Percentiles rank a stretch among this genome's conserved stretches.
Conservation (phyloP, 2,113 vertebrate species). For the Chascanopsetta lugubris region DNA sequence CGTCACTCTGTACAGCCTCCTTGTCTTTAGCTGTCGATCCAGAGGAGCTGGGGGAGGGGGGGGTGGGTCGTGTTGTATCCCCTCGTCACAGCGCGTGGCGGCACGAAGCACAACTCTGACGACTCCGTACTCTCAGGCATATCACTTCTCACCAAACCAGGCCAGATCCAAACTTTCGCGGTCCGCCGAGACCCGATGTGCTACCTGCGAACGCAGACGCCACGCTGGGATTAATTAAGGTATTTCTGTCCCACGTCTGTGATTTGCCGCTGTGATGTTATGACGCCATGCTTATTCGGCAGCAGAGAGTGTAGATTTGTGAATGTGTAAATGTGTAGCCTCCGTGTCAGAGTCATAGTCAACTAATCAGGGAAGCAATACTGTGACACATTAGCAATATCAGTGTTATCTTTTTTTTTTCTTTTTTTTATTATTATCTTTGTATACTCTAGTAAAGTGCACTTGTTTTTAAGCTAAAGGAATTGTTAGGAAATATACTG, state of each 20-base stretch:
- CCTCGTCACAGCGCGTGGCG: not conserved
- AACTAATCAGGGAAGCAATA: constrained; percentile 31
- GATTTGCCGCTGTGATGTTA: constrained; percentile 19
- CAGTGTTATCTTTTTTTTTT: not conserved
- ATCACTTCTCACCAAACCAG: constrained; percentile 33
- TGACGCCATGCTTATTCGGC: constrained; percentile 21
- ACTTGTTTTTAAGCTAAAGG: constrained; percentile 2
- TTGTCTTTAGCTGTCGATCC: not conserved
- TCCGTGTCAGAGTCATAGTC: constrained; percentile 21
- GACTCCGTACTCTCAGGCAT: constrained; percentile 18
- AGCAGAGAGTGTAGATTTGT: constrained; percentile 41
- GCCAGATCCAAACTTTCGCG: constrained; percentile 17
- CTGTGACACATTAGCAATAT: constrained; percentile 10
- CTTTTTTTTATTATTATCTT: not conserved
- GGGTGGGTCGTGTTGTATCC: not conserved
- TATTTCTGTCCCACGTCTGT: constrained; percentile 28
- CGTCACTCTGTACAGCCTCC: not conserved
- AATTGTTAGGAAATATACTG: constrained; percentile 2
- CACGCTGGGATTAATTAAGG: constrained; percentile 47
- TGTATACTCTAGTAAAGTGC: constrained; percentile 17
- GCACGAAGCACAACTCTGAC: constrained; percentile 3
- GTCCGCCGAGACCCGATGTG: constrained; percentile 50
- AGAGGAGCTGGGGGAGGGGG: constrained; percentile 1
- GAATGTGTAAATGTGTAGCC: constrained; percentile 35
- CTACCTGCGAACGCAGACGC: constrained; percentile 40